Evolutionary conservation across 2,113 vertebrate species (phyloP).

Genomic region (Carassius carassius): DNA sequence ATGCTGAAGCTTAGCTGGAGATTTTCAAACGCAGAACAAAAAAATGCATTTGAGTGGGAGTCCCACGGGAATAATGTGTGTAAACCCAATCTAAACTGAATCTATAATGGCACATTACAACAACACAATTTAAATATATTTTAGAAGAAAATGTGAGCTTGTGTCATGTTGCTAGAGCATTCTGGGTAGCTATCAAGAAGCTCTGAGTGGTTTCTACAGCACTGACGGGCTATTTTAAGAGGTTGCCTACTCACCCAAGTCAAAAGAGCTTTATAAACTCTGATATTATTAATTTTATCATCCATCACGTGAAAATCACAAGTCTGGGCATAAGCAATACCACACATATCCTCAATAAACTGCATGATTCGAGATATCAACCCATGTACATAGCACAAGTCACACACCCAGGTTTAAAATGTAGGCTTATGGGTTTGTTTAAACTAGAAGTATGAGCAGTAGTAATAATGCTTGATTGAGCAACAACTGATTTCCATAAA

Average conservation of each 20-base stretch:
- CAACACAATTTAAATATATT: neutral
- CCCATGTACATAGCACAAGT: neutral
- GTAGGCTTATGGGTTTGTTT: neutral
- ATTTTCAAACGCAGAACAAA: neutral
- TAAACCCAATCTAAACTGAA: neutral
- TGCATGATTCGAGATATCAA: neutral
- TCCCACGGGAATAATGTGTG: slow-evolving; percentile 6
- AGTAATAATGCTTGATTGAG: neutral
- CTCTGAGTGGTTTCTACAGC: neutral
- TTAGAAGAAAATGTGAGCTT: neutral
- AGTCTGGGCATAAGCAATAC: neutral
- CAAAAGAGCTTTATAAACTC: neutral
- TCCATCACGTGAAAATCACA: neutral
- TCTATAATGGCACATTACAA: neutral
- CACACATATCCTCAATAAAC: neutral
- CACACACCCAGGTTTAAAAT: neutral
- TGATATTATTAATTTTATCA: neutral
- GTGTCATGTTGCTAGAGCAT: neutral
- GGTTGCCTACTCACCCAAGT: neutral
- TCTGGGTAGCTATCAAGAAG: neutral
- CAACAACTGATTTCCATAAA: neutral
- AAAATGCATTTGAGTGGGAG: neutral
- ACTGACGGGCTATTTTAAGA: neutral
- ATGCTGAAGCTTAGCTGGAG: neutral
- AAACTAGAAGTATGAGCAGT: neutral